These are phyloP conservation scores for Centropristis striata DNA, from an alignment of 2,113 vertebrate genomes.

Conservation along the genomic window DNA sequence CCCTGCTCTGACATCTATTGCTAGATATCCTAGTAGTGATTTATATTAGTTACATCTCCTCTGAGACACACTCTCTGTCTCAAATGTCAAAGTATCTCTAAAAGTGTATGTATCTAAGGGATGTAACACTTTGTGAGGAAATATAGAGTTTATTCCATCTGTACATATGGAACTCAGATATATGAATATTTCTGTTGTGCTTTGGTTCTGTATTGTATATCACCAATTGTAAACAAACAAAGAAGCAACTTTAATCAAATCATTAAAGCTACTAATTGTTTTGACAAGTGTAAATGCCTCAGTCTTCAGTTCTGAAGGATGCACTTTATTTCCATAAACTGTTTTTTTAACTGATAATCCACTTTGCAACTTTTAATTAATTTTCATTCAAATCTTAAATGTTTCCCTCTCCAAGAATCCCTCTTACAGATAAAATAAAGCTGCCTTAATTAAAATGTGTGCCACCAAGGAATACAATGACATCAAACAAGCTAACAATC, in stretches of 20 bases:
- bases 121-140: conserved; percentile 15
- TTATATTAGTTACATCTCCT: conserved; percentile 32
- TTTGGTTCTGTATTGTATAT: conserved; percentile 55
- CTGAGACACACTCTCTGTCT: conserved; percentile 11
- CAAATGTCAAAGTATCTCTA: conserved; percentile 28
- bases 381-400: not conserved
- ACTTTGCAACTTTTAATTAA: not conserved
- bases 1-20: conserved; percentile 21
- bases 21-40: conserved; percentile 45
- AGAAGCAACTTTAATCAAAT: conserved; percentile 65
- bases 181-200: conserved; percentile 61
- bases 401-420: not conserved
- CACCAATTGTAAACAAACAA: conserved; percentile 44
- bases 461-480: not conserved
- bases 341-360: not conserved
- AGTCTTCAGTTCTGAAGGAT: not conserved
- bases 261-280: conserved; percentile 45
- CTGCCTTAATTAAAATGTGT: not conserved
- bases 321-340: not conserved
- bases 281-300: not conserved
- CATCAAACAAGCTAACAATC: not conserved
- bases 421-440: too few relatives aligned
- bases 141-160: conserved; percentile 37
- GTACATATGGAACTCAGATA: conserved; percentile 46
- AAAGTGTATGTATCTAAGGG: conserved; percentile 23